Base-by-base conservation (phyloP, 2,113 vertebrate genomes). In the Notothenia coriiceps region DNA sequence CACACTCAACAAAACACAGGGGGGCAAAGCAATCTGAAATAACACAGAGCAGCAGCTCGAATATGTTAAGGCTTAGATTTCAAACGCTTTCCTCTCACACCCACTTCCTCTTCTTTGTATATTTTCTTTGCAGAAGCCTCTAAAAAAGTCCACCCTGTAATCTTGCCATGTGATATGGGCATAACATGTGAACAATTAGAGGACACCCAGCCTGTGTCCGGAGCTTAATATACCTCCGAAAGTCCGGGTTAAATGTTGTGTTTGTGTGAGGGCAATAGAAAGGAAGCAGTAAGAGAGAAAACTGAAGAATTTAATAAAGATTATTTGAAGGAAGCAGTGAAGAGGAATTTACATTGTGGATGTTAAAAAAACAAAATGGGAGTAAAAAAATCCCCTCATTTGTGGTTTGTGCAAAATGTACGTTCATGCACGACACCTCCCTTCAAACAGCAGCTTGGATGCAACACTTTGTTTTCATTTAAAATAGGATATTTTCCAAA, bases 401-500 rank as follows among this genome's bases (percentile, higher is more conserved):
- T 71, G 57, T 64, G 85, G 85, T 85, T 83, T 75, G 33, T 62
- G 70, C 52, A 65, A 62, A 72, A 76, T 55, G 4, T 35, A 6
- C 29, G 29, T 83, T 81, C 55, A 59, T 7, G 6, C 22, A 64
- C 2, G 0, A 60, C 66, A 54, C 65, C 50, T 63, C 46, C 63
- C 47, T 49, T 63, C 51, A 74, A 71, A 70, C 61, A 82, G 62
- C 33, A 70, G 49, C 77, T 20, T 86, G 69, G 82, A 86, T 20
- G 56, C 29, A 0, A 18, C 54, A 44, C 1, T 22, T 82, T 89
- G 74, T 81, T 88, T 89, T 63, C 8, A n/a, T 77, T 83, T 85
- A 84, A 84, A 88, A 81, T 61, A 84, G 9, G 3, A 22, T 9
- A 55, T 25, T 8, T 40, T 76, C 82, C 83, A 87, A 82, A 85